Evolutionary conservation across 2,888 invertebrate species (phyloP), one percentile per base, ranked within the genome.

Genomic region (Xestobium rufovillosum): DNA sequence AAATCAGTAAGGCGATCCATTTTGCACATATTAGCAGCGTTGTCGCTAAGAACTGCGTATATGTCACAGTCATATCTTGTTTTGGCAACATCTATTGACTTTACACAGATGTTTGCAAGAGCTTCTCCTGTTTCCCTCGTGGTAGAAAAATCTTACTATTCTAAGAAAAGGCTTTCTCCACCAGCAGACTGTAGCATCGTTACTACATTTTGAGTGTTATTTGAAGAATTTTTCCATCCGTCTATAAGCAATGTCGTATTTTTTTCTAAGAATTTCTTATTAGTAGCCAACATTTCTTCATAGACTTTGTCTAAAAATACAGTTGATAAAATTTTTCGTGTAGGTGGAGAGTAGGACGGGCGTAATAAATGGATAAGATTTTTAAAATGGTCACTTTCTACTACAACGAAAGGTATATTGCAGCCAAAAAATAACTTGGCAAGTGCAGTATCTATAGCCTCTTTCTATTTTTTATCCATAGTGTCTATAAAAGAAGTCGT

Each of bases 151-250:
- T 34, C 34, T 10, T 31, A 30, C 10, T 13, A 29, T 14, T 34
- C 34, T 14, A 34, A 12, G 27, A 34, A 34, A 34, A n/a, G n/a
- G 19, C 32, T 32, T 11, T 32, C 4, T 4, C 32, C 32, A 12
- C 32, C 32, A 11, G 13, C 19, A 16, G n/a, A n/a, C n/a, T n/a
- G 17, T 10, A 16, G 38, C 38, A 19, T 38, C 34, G 17, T 38
- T 34, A 12, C 17, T 27, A 10, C 32, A 32, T 9, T 28, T 28
- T 17, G 32, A 17, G 28, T 34, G 14, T 26, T 34, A 16, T 28
- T 38, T 3, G 33, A 28, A 8, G 34, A 34, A 25, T 19, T 38
- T 26, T 34, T 34, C 38, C 34, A 38, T 15, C 38, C 38, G 15
- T 38, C 34, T 9, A 19, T 27, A 14, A 38, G 27, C 4, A 27